phyloP scores from a whole-genome alignment of 2,888 invertebrate genomes.

The Rutpela maculata region DNA sequence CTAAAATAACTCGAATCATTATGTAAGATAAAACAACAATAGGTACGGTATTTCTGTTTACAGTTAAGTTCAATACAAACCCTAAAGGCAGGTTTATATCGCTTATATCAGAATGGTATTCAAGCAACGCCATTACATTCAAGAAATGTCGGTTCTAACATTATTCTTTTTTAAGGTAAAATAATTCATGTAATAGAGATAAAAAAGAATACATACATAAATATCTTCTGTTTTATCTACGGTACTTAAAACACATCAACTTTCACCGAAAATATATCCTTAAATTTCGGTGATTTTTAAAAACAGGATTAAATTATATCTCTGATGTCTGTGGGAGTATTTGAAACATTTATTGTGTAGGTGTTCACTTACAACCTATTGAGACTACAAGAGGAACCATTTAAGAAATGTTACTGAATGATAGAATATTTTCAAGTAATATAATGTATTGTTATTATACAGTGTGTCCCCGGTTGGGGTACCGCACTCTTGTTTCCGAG shows the following conservation, averaged over 20 bases:
- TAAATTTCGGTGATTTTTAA: slow-evolving; percentile 3
- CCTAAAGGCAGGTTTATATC: not conserved
- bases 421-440: no score
- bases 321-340: not conserved
- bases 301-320: not conserved
- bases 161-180: not conserved
- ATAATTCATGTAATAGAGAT: not conserved
- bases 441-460: no score
- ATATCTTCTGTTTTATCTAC: not conserved
- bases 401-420: not conserved
- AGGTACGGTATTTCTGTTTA: slow-evolving; percentile 1
- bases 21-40: slow-evolving; percentile 2
- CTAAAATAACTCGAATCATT: not conserved
- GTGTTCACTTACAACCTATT: not conserved
- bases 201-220: slow-evolving; percentile 1
- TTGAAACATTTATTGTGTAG: not conserved
- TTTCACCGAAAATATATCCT: not conserved
- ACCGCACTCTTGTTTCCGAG: no score
- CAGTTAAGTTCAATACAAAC: not conserved
- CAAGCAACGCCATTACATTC: slow-evolving; percentile 2
- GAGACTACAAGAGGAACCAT: not conserved
- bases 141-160: not conserved
- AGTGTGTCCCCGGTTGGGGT: no score
- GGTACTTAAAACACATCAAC: not conserved
- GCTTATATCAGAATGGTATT: not conserved